Conservation (phyloP, 2,888 invertebrate species). For the Aporophyla nigra region DNA sequence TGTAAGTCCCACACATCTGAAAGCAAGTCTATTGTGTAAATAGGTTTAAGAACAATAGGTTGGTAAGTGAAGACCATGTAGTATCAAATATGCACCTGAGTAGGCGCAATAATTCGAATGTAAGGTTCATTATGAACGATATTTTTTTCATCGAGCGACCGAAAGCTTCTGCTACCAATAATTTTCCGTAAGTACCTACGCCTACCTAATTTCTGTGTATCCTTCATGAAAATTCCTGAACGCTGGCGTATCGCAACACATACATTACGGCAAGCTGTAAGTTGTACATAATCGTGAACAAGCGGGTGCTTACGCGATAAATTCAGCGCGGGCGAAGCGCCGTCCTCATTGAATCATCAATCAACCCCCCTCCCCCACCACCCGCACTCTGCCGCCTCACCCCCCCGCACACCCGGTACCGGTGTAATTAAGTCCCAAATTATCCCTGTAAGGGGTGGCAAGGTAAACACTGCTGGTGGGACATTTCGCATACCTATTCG, state of each 20-base stretch:
- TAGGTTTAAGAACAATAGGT: not conserved
- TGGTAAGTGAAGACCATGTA: not conserved
- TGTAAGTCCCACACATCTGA: too few species aligned
- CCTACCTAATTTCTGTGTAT: not conserved
- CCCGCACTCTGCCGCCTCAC: constrained; percentile 31
- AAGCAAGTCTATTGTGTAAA: constrained; percentile 1
- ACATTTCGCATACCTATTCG: constrained; percentile 12
- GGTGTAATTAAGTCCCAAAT: constrained; percentile 79
- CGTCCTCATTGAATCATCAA: constrained; percentile 78
- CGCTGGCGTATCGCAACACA: constrained; percentile 31
- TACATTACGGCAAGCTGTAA: constrained; percentile 55
- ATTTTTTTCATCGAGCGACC: not conserved
- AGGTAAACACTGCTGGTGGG: constrained; percentile 48
- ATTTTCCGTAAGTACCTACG: not conserved
- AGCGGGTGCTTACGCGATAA: constrained; percentile 70
- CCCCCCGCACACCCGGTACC: constrained; percentile 58
- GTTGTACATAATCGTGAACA: constrained; percentile 62
- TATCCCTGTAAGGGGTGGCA: constrained; percentile 69
- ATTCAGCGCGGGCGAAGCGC: constrained; percentile 66
- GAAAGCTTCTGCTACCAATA: not conserved
- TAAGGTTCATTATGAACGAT: too few species aligned
- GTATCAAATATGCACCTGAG: not conserved
- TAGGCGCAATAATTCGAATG: not conserved
- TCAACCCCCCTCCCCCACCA: constrained; percentile 66
- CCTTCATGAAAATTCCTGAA: constrained; percentile 44